phyloP scores from a whole-genome alignment of 1,140 invertebrate genomes.

The Oryctes rhinoceros region DNA sequence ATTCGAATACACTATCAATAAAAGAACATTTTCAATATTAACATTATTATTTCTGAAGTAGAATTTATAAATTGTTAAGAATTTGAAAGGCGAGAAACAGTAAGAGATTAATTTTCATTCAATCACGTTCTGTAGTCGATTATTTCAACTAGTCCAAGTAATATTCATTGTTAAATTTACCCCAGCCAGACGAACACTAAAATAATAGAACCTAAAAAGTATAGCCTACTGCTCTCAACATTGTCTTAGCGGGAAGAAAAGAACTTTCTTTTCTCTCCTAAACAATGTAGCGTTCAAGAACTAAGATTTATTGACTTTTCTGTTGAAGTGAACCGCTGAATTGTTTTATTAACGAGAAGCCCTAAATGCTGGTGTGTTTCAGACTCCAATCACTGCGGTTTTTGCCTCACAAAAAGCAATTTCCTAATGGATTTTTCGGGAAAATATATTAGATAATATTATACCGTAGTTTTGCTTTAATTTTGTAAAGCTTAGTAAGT shows the following conservation, averaged over 20 bases:
- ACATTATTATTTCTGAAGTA: too few relatives aligned
- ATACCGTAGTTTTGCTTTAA: too few relatives aligned
- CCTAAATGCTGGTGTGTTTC: constrained; percentile 23
- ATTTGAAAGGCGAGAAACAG: too few relatives aligned
- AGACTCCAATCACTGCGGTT: constrained; percentile 12
- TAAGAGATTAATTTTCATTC: too few relatives aligned
- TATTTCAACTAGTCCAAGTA: too few relatives aligned
- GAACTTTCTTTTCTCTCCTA: background rate
- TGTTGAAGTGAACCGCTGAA: constrained; percentile 32
- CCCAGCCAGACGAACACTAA: background rate
- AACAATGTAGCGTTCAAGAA: constrained; percentile 10
- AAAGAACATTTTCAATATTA: too few relatives aligned
- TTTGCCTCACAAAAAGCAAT: constrained; percentile 15
- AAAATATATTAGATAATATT: constrained; percentile 15
- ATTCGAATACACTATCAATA: too few relatives aligned
- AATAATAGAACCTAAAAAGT: background rate
- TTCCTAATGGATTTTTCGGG: constrained; percentile 28
- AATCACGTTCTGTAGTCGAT: too few relatives aligned
- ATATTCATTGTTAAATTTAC: too few relatives aligned
- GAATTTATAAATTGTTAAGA: too few relatives aligned
- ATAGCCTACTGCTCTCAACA: background rate
- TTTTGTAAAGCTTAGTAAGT: too few relatives aligned
- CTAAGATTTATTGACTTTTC: constrained; percentile 36
- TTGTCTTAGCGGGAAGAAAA: background rate
- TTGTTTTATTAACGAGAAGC: constrained; percentile 34